Percentiles rank a stretch among this genome's conserved stretches.
Conservation (phyloP, 2,888 invertebrate species). For the Rhyacophila evoluta region DNA sequence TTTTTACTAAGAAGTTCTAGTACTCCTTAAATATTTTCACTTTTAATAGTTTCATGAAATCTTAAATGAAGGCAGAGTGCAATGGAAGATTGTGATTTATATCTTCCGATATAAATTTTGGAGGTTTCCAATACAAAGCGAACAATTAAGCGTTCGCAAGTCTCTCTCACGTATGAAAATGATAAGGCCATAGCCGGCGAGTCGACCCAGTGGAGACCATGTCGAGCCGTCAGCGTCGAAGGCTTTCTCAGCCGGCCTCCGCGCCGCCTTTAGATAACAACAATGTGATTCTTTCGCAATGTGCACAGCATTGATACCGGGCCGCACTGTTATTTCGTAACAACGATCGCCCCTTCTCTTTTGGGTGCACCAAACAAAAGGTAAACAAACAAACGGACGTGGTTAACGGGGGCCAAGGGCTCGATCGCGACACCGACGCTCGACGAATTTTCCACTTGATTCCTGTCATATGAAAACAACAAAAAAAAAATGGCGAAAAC, state of each 20-base stretch:
- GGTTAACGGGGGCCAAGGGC: constrained; percentile 32
- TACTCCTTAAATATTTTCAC: too few relatives aligned
- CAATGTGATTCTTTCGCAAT: constrained; percentile 50
- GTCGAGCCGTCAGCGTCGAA: constrained; percentile 25
- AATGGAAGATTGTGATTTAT: neutral
- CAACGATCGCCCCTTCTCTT: constrained; percentile 35
- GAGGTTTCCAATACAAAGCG: neutral
- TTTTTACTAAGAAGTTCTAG: too few relatives aligned
- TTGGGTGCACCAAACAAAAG: constrained; percentile 28
- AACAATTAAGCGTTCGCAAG: constrained; percentile 12
- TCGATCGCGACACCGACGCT: neutral
- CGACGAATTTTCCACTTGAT: neutral
- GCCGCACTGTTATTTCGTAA: constrained; percentile 33
- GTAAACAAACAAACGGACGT: constrained; percentile 33
- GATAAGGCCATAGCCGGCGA: neutral
- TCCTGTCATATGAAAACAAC: too few relatives aligned
- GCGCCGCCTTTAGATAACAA: constrained; percentile 34
- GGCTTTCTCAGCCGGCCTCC: constrained; percentile 6
- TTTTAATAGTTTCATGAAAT: too few relatives aligned
- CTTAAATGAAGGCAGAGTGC: too few relatives aligned
- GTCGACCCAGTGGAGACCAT: constrained; percentile 6
- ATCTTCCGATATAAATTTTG: neutral
- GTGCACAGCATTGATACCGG: constrained; percentile 44
- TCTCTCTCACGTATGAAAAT: constrained; percentile 19
- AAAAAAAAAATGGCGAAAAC: too few relatives aligned